A percentile compares a stretch with the other conserved stretches of the same genome.
phyloP scores from a whole-genome alignment of 2,113 vertebrate species.

The Axis porcinus region DNA sequence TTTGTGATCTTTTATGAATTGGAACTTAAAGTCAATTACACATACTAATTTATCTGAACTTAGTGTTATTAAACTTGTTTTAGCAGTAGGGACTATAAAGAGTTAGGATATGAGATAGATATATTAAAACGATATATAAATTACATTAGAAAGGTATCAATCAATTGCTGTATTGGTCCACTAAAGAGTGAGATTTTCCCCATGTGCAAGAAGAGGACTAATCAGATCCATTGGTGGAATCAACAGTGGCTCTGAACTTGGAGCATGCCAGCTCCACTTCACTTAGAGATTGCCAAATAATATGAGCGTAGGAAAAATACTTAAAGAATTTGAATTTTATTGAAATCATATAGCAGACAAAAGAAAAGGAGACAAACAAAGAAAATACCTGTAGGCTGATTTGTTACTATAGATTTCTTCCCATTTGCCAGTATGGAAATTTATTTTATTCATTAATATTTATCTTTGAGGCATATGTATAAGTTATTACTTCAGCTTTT shows the following conservation, averaged over 20 bases:
- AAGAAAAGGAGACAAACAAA: neutral
- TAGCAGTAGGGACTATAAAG: neutral
- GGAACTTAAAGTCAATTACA: slow-evolving; percentile 4
- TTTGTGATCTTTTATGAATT: neutral
- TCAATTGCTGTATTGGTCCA: neutral
- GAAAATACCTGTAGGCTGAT: neutral
- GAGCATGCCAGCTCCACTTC: neutral
- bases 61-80: neutral
- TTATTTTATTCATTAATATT: slow-evolving; percentile 53
- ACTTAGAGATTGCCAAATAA: slow-evolving; percentile 27
- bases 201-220: neutral
- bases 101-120: neutral
- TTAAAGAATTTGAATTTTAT: slow-evolving; percentile 12
- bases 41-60: neutral
- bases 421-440: slow-evolving; percentile 27
- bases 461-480: slow-evolving; percentile 49
- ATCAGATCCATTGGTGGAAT: neutral
- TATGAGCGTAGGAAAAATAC: neutral
- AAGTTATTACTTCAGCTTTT: slow-evolving; percentile 48
- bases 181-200: neutral
- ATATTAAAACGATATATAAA: neutral
- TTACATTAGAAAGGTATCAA: neutral
- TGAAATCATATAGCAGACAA: neutral
- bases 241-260: neutral
- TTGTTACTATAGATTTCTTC: slow-evolving; percentile 9